Base-by-base conservation (phyloP, 2,888 invertebrate species). In the Hydrotaea cyrtoneurina region DNA sequence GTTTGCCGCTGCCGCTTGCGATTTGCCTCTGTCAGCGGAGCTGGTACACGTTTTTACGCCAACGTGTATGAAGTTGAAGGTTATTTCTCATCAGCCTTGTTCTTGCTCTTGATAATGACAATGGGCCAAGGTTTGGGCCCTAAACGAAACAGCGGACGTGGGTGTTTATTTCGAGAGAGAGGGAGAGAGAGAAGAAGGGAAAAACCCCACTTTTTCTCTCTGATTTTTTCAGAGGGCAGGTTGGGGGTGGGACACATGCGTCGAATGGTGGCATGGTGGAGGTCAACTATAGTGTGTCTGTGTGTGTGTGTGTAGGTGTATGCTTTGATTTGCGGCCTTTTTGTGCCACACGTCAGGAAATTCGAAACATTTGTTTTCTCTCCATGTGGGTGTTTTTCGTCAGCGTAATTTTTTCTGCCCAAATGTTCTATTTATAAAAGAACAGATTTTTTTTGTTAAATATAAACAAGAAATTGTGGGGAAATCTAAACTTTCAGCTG, bases 11-110 rank as follows among this genome's bases (percentile, higher is more conserved):
- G 8, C 39, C n/a, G 13, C n/a, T n/a, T 50, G 50, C 15, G n/a
- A n/a, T n/a, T 79, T 73, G 43, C 53, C 50, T 64, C 10, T 31
- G 19, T 21, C 43, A 15, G 4, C 55, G 23, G n/a, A n/a, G n/a
- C 43, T 69, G 39, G 23, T 71, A 23, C 15, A 43, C 57, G 57
- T 50, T 66, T 19, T 39, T 39, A 4, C 4, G 11, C 10, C 39
- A 39, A 39, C 55, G 36, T 69, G 59, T 69, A 55, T 77, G 72
- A 83, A 77, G 83, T 83, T 83, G 73, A 83, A 83, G 83, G 83
- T 83, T 83, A 77, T 74, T 73, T 19, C 21, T 13, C 15, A 1
- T 75, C 62, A 75, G 13, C 53, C 15, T 55, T 76, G 53, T 71
- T 62, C 53, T 50, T 80, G 62, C 69, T 75, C 59, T 80, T 76